Conservation (phyloP, 2,113 vertebrate species). For the Lophotis ruficrista region DNA sequence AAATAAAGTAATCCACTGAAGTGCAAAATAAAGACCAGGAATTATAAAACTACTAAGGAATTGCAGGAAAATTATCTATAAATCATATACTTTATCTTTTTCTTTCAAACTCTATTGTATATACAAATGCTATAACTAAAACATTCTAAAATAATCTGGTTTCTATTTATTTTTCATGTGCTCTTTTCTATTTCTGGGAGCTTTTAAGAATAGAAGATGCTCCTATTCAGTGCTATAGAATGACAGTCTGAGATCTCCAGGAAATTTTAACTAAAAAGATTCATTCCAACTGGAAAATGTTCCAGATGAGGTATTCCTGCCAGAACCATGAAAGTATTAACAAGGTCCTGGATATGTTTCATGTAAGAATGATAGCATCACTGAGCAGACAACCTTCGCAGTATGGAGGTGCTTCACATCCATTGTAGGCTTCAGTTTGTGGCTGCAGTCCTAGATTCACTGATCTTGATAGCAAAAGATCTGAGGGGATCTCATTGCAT, state of each 20-base stretch:
- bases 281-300: not conserved
- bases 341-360: not conserved
- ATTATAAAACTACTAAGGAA: not conserved
- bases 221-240: not conserved
- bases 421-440: not conserved
- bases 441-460: not conserved
- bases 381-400: not conserved
- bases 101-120: not conserved
- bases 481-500: not conserved
- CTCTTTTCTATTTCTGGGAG: not conserved
- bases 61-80: not conserved
- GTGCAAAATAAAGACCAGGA: constrained; percentile 11
- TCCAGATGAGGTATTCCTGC: not conserved
- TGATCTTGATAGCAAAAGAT: not conserved
- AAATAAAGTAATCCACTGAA: constrained; percentile 7
- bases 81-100: not conserved
- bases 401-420: not conserved
- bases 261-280: constrained; percentile 15
- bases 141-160: not conserved
- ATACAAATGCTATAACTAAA: not conserved
- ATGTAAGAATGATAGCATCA: too few relatives aligned
- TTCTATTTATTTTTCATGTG: constrained; percentile 20
- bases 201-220: not conserved
- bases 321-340: not conserved
- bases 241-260: not conserved